Conservation (phyloP, 2,888 invertebrate genomes). For the Dasypogon diadema region DNA sequence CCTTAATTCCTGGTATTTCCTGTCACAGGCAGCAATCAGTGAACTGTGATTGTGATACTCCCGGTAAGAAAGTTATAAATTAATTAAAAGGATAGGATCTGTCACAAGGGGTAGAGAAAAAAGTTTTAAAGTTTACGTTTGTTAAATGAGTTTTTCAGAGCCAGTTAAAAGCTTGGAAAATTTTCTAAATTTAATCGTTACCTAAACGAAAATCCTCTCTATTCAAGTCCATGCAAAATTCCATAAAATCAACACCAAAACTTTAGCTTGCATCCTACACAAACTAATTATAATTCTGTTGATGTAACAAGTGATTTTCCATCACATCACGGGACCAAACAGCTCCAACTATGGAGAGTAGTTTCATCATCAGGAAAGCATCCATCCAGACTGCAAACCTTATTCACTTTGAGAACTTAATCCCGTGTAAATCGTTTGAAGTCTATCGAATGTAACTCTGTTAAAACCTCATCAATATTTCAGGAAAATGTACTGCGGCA, state of each 20-base stretch:
- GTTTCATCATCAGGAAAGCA: conserved; percentile 22
- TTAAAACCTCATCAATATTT: conserved; percentile 35
- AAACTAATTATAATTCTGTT: conserved; percentile 13
- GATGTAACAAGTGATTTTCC: conserved; percentile 13
- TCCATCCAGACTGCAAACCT: background rate
- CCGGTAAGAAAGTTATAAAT: conserved; percentile 27
- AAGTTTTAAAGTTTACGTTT: no score
- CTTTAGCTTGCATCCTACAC: background rate
- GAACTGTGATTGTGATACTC: background rate
- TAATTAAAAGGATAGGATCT: conserved; percentile 26
- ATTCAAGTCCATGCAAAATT: background rate
- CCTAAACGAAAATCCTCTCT: background rate
- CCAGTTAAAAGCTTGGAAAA: no score
- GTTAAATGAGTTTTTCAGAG: no score
- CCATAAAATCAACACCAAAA: no score
- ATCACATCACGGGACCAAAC: background rate
- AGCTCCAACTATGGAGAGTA: background rate
- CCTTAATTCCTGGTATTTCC: background rate
- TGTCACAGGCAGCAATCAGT: background rate
- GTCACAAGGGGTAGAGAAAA: no score
- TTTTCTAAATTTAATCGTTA: conserved; percentile 13
- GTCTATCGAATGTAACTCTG: conserved; percentile 15
- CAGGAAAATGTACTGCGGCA: conserved; percentile 24
- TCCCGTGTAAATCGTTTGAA: conserved; percentile 18
- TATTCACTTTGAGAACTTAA: background rate